Evolutionary conservation across 2,113 vertebrate genomes (phyloP).

Genomic region (Gulo gulo): DNA sequence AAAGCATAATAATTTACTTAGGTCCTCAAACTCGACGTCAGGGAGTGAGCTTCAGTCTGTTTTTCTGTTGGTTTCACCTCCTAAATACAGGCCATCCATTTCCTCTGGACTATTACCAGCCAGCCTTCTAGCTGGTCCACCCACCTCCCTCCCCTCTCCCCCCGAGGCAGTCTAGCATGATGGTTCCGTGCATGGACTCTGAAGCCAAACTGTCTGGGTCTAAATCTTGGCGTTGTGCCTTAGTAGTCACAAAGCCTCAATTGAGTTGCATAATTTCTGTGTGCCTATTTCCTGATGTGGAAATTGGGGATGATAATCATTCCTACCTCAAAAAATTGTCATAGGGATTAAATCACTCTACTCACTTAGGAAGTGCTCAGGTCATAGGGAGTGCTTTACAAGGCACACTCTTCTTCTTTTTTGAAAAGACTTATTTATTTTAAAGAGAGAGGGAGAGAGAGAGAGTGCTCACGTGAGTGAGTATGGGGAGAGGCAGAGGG

Average conservation of each 20-base stretch:
- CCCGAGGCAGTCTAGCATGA: neutral
- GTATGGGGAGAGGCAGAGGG: neutral
- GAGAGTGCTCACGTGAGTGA: neutral
- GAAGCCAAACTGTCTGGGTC: neutral
- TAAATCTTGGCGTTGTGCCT: constrained; percentile 40
- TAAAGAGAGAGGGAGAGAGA: neutral
- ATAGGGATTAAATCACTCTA: neutral
- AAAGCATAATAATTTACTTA: constrained; percentile 1
- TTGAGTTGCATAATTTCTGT: constrained; percentile 19
- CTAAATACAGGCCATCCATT: neutral
- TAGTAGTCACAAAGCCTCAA: neutral
- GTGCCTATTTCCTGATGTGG: constrained; percentile 7
- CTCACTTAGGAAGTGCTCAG: neutral
- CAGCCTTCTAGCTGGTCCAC: neutral
- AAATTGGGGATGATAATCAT: neutral
- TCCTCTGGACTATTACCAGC: neutral
- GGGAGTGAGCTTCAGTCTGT: neutral
- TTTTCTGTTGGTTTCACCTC: neutral
- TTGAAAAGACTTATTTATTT: neutral
- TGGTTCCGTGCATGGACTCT: neutral
- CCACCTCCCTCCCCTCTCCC: neutral
- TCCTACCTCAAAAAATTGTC: neutral
- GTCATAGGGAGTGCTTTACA: neutral
- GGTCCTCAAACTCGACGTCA: neutral
- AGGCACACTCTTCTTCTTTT: neutral